A percentile compares a stretch with the other conserved stretches of the same genome.
Evolutionary conservation across 2,113 vertebrate species (phyloP).

Genomic region (Macaca mulatta): DNA sequence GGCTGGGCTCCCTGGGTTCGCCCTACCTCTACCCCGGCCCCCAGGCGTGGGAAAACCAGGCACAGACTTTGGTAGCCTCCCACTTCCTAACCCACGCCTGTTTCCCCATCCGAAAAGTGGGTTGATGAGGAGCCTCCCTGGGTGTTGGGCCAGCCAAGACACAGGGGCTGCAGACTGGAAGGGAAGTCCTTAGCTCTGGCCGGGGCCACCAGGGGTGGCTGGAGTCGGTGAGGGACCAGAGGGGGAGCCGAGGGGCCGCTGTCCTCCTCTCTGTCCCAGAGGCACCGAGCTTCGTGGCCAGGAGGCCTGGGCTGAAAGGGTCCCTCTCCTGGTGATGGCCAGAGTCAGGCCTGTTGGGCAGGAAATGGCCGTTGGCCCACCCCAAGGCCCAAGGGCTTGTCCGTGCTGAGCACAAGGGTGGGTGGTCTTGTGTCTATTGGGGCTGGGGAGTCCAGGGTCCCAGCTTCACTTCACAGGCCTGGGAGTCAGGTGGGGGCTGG

Average conservation of each 20-base stretch:
- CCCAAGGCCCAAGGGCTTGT: not conserved
- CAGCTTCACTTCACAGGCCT: not conserved
- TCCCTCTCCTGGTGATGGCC: not conserved
- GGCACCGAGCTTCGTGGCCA: not conserved
- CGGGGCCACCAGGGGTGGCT: not conserved
- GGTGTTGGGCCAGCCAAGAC: not conserved
- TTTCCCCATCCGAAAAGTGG: not conserved
- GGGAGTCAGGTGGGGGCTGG: not conserved
- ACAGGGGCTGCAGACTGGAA: too few species aligned
- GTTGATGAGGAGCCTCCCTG: not conserved
- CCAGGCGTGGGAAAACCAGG: not conserved
- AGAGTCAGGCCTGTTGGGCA: not conserved
- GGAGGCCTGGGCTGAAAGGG: not conserved
- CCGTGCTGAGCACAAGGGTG: not conserved
- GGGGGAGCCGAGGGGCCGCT: not conserved
- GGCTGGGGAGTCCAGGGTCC: not conserved
- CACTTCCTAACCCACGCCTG: not conserved
- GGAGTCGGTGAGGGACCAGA: not conserved
- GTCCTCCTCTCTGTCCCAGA: not conserved
- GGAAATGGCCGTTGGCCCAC: not conserved
- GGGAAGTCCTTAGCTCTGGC: not conserved
- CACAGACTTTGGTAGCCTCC: not conserved
- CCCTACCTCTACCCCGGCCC: rapidly evolving
- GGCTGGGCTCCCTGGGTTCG: not conserved
- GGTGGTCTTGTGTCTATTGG: not conserved